Percentiles rank a stretch among this genome's conserved stretches.
Evolutionary conservation across 2,113 vertebrate species (phyloP).

Genomic region (Hepsetus odoe): DNA sequence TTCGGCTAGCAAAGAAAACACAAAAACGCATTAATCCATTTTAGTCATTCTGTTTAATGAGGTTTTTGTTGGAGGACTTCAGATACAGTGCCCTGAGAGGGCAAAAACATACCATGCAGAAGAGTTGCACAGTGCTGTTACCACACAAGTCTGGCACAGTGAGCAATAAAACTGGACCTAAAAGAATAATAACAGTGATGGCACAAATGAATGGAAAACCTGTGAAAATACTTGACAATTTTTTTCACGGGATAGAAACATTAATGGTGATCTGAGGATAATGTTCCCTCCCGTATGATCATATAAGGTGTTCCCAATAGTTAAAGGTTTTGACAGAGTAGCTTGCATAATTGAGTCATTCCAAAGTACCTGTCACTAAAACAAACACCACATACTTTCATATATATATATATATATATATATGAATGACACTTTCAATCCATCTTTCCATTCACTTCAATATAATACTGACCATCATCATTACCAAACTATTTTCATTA

Average conservation of each 20-base stretch:
- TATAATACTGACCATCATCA: constrained; percentile 38
- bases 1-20: not conserved
- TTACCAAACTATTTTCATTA: constrained; percentile 43
- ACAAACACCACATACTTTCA: constrained; percentile 64
- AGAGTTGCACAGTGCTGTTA: constrained; percentile 52
- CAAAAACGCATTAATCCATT: constrained; percentile 28
- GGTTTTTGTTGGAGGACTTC: constrained; percentile 53
- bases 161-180: constrained; percentile 40
- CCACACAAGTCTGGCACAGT: constrained; percentile 54
- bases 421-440: not conserved
- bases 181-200: constrained; percentile 22
- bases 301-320: constrained; percentile 8
- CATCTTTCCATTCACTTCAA: not conserved
- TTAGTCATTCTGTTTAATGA: constrained; percentile 61
- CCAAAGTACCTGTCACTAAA: constrained; percentile 3
- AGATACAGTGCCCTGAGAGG: constrained; percentile 49
- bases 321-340: not conserved
- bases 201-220: not conserved
- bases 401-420: constrained; percentile 53
- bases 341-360: not conserved
- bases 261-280: not conserved
- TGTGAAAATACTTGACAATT: not conserved
- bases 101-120: constrained; percentile 53
- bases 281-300: not conserved
- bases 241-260: not conserved